phyloP scores from a whole-genome alignment of 2,113 vertebrate genomes.

The Origma solitaria region DNA sequence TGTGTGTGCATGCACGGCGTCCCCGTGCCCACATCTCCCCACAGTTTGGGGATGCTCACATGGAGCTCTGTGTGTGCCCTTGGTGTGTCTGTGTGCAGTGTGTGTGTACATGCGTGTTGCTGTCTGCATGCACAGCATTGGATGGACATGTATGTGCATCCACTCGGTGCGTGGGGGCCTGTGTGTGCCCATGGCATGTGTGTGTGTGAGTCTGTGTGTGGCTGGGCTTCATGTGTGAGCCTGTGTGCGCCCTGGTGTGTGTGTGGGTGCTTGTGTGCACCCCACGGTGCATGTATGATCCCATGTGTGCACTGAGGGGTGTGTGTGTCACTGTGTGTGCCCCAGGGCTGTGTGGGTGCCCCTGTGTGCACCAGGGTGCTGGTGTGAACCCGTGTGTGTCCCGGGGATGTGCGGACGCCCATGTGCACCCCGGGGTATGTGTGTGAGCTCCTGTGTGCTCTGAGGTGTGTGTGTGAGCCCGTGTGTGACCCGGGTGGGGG shows the following conservation, averaged over 20 bases:
- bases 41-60: accelerated
- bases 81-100: background rate
- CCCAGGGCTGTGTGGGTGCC: background rate
- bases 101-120: accelerated
- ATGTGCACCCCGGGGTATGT: background rate
- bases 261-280: background rate
- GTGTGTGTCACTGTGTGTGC: too few species aligned
- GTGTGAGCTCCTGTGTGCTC: background rate
- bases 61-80: accelerated
- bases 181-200: background rate
- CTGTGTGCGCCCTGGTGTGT: background rate
- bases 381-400: background rate
- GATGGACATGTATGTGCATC: background rate
- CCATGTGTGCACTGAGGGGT: background rate
- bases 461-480: background rate
- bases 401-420: background rate
- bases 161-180: background rate
- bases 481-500: background rate
- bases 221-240: background rate
- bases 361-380: background rate
- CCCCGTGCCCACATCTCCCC: accelerated
- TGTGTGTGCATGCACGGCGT: accelerated
- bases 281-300: background rate
- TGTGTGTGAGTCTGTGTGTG: background rate
- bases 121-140: accelerated